These are phyloP conservation scores for Neosilurus mollespiculum DNA, from an alignment of 2,797 vertebrate species.

Conservation along the genomic window DNA sequence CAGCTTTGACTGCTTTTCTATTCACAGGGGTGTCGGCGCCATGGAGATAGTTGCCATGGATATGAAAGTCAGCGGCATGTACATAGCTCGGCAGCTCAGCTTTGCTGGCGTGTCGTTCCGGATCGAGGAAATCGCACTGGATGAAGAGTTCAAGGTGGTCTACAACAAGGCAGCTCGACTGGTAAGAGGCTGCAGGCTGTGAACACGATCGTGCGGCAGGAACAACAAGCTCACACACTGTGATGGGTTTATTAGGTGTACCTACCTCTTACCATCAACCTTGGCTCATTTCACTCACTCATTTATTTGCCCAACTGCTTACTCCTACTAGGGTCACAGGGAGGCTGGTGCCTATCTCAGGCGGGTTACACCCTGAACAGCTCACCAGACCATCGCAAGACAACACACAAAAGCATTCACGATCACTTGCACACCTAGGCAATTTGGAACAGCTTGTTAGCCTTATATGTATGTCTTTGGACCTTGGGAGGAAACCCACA, in stretches of 20 bases:
- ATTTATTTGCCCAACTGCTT: too few relatives aligned
- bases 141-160: conserved; percentile 84
- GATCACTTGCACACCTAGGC: too few relatives aligned
- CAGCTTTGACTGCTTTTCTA: background rate
- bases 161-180: conserved; percentile 92
- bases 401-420: too few relatives aligned
- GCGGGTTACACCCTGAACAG: too few relatives aligned
- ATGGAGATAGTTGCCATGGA: conserved; percentile 99
- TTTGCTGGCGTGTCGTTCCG: conserved; percentile 95
- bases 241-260: background rate
- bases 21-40: conserved; percentile 88
- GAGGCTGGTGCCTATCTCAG: too few relatives aligned
- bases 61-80: conserved; percentile 99
- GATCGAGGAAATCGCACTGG: conserved; percentile 92
- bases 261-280: background rate
- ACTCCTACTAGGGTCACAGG: too few relatives aligned
- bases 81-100: conserved; percentile 97
- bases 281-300: background rate
- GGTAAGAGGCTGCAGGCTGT: conserved; percentile 72
- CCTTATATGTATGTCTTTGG: too few relatives aligned
- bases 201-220: background rate
- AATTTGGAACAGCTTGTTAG: too few relatives aligned
- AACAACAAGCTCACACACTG: background rate
- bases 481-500: too few relatives aligned
- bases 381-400: too few relatives aligned